These are phyloP conservation scores for Synergus gifuensis DNA, from an alignment of 2,888 invertebrate genomes.

Conservation along the genomic window DNA sequence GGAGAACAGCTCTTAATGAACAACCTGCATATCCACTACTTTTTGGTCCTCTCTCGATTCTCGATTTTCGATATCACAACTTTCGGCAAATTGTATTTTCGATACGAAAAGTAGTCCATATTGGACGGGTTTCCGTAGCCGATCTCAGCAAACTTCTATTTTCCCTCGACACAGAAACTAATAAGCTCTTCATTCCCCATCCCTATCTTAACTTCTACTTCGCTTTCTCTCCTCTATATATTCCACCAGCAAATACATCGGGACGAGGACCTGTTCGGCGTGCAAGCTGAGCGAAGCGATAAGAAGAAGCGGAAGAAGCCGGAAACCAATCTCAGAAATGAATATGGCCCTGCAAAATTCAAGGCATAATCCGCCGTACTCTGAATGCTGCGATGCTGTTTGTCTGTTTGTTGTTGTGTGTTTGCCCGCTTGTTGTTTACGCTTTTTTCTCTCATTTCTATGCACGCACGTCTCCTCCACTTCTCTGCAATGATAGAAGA, in stretches of 20 bases:
- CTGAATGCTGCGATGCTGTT: slow-evolving; percentile 67
- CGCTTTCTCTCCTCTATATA: slow-evolving; percentile 47
- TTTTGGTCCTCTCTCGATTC: slow-evolving; percentile 3
- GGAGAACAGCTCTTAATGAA: slow-evolving; percentile 12
- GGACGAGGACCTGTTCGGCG: slow-evolving; percentile 24
- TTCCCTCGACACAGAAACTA: slow-evolving; percentile 45
- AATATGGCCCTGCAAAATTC: slow-evolving; percentile 70
- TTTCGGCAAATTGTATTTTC: slow-evolving; percentile 35
- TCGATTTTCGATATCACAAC: slow-evolving; percentile 36
- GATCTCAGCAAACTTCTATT: slow-evolving; percentile 30
- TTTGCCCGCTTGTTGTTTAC: slow-evolving; percentile 67
- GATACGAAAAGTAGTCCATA: slow-evolving; percentile 38
- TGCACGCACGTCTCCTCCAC: slow-evolving; percentile 43
- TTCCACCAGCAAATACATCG: slow-evolving; percentile 40
- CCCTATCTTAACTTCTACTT: slow-evolving; percentile 46
- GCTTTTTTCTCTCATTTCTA: slow-evolving; percentile 45
- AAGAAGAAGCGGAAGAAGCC: slow-evolving; percentile 49
- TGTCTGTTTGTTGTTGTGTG: slow-evolving; percentile 73
- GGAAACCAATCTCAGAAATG: slow-evolving; percentile 64
- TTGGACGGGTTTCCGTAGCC: slow-evolving; percentile 23
- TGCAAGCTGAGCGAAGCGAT: slow-evolving; percentile 36
- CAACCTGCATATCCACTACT: slow-evolving; percentile 9
- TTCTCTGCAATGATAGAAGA: slow-evolving; percentile 42
- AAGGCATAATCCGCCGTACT: slow-evolving; percentile 62
- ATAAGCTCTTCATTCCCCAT: slow-evolving; percentile 51